phyloP scores from a whole-genome alignment of 2,888 invertebrate genomes.

The Drosophila leonis region DNA sequence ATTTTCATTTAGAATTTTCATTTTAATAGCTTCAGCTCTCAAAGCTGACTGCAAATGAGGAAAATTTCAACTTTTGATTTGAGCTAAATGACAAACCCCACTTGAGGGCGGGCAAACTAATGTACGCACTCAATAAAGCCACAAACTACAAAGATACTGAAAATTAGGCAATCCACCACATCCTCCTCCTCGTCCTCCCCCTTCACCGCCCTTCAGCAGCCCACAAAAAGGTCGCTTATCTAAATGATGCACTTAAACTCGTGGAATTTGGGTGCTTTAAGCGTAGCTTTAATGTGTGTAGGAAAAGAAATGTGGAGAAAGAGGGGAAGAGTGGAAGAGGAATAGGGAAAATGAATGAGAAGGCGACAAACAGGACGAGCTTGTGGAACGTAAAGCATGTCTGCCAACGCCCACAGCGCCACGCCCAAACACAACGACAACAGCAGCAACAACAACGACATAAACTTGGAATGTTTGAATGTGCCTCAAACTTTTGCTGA shows the following conservation, averaged over 20 bases:
- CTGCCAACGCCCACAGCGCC: conserved; percentile 60
- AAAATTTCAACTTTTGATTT: conserved; percentile 14
- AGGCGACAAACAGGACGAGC: conserved; percentile 16
- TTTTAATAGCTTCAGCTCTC: conserved; percentile 10
- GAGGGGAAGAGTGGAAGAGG: not conserved
- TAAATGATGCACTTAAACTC: conserved; percentile 58
- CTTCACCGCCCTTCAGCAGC: no score
- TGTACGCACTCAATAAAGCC: conserved; percentile 17
- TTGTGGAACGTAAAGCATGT: conserved; percentile 52
- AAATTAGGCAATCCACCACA: not conserved
- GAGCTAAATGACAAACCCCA: conserved; percentile 18
- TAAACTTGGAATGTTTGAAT: conserved; percentile 80
- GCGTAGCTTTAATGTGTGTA: conserved; percentile 56
- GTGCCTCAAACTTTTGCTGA: conserved; percentile 82
- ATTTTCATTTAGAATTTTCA: not conserved
- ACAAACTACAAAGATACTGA: conserved; percentile 19
- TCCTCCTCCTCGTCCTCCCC: no score
- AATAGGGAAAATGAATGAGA: conserved; percentile 4
- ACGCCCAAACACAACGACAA: conserved; percentile 43
- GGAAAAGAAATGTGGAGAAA: conserved; percentile 1
- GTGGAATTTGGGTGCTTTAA: conserved; percentile 51
- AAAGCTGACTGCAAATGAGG: conserved; percentile 25
- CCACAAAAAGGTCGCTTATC: conserved; percentile 35
- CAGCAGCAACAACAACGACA: no score
- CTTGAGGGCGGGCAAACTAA: not conserved